Evolutionary conservation across 2,113 vertebrate species (phyloP).

Genomic region (Phalacrocorax carbo): DNA sequence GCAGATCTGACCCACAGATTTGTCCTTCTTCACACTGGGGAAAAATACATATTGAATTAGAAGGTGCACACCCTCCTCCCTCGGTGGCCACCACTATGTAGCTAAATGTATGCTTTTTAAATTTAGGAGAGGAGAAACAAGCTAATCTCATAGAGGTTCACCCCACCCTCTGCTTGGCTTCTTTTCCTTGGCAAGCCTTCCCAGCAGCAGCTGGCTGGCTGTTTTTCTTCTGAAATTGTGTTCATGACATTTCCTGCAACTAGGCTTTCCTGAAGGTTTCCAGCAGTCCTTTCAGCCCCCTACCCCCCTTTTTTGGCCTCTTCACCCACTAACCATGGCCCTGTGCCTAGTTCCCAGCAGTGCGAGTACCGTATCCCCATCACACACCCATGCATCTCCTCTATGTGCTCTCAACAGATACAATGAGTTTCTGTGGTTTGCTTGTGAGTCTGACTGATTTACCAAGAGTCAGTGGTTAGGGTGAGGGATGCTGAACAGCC

Average conservation of each 20-base stretch:
- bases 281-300: background rate
- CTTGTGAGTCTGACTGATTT: background rate
- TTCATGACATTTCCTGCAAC: constrained; percentile 22
- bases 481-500: background rate
- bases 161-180: constrained; percentile 21
- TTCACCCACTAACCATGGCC: background rate
- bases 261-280: background rate
- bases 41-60: background rate
- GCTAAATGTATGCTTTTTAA: background rate
- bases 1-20: background rate
- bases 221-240: background rate
- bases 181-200: constrained; percentile 1
- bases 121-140: background rate
- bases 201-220: constrained; percentile 45
- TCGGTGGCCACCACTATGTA: background rate
- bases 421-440: background rate
- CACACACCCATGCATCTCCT: background rate
- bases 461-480: background rate
- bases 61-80: background rate
- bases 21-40: background rate
- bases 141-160: background rate
- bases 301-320: background rate
- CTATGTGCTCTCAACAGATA: background rate
- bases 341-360: background rate
- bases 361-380: background rate